Percentiles rank a stretch among this genome's conserved stretches.
phyloP scores from a whole-genome alignment of 2,888 invertebrate genomes.

The Galerucella pusilla region DNA sequence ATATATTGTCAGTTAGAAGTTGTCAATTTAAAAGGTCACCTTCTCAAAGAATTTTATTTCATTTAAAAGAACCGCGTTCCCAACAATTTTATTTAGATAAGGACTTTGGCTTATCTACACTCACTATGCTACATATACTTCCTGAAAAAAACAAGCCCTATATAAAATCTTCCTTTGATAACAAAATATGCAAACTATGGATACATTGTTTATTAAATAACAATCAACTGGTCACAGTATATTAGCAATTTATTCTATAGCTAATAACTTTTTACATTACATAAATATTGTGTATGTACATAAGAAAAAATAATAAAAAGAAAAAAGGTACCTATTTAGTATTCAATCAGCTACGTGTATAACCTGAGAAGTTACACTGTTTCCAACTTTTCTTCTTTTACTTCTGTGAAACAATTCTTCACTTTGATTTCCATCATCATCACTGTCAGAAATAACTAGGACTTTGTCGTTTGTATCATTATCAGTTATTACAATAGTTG shows the following conservation, averaged over 20 bases:
- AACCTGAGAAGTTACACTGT: conserved; percentile 15
- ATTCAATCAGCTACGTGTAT: conserved; percentile 23
- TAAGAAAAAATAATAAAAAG: background rate
- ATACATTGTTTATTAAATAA: too few relatives aligned
- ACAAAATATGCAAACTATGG: too few relatives aligned
- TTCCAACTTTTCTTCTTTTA: conserved; percentile 20
- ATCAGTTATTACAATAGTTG: conserved; percentile 32
- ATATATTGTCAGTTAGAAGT: too few relatives aligned
- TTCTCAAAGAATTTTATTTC: too few relatives aligned
- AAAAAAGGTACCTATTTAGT: background rate
- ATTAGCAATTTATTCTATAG: too few relatives aligned
- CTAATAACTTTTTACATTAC: too few relatives aligned
- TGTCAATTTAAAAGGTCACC: too few relatives aligned
- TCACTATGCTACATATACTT: background rate
- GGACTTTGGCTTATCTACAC: background rate
- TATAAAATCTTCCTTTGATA: too few relatives aligned
- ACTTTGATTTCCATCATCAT: conserved; percentile 29
- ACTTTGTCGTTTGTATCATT: conserved; percentile 34
- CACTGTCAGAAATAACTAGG: conserved; percentile 40
- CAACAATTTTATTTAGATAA: background rate
- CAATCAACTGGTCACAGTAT: too few relatives aligned
- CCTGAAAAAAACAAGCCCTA: too few relatives aligned
- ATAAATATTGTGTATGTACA: background rate
- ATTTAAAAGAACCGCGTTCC: too few relatives aligned
- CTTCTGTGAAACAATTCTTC: conserved; percentile 8